phyloP scores from a whole-genome alignment of 1,140 invertebrate genomes.

The Brachionus manjavacas region DNA sequence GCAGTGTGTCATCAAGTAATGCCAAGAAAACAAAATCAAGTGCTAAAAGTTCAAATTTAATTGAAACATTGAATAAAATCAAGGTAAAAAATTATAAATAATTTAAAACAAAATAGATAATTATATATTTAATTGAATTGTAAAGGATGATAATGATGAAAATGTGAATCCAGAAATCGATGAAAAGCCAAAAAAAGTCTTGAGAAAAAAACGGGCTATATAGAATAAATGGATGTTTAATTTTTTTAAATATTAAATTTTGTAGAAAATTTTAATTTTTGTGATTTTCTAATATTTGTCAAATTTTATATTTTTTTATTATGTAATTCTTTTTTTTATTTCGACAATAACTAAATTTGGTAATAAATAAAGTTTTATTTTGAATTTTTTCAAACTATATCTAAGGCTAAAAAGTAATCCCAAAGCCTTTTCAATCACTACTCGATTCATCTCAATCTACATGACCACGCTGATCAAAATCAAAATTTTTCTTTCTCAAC shows the following conservation, averaged over 20 bases:
- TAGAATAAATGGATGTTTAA: background rate
- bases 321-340: background rate
- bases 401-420: no score
- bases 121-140: background rate
- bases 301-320: background rate
- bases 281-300: background rate
- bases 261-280: background rate
- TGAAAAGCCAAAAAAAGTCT: slow-evolving; percentile 10
- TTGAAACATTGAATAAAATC: slow-evolving; percentile 27
- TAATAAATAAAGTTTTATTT: no score
- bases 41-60: slow-evolving; percentile 4
- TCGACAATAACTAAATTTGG: background rate
- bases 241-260: background rate
- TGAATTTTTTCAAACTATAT: no score
- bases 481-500: no score
- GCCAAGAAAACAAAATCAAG: background rate
- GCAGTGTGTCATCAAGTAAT: background rate
- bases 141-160: slow-evolving; percentile 8
- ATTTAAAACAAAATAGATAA: background rate
- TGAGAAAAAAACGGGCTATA: slow-evolving; percentile 23
- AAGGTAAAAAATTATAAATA: background rate
- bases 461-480: no score
- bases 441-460: no score
- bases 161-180: background rate
- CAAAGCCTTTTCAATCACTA: no score